These are phyloP conservation scores for Meloe dianella DNA, from an alignment of 2,888 invertebrate genomes.

Conservation along the genomic window DNA sequence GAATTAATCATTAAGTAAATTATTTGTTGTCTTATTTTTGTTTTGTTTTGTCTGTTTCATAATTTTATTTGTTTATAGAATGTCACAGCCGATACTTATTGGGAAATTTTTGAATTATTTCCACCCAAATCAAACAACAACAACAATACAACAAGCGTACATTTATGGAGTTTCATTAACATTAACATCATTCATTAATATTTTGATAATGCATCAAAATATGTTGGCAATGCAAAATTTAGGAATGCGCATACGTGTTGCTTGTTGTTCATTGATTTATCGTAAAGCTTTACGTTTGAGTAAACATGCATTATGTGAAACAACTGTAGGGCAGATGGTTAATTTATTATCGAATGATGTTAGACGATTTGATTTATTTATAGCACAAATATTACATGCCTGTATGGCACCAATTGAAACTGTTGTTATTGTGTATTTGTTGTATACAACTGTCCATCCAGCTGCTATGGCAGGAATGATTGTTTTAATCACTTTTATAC, in stretches of 20 bases:
- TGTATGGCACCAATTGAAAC: constrained; percentile 78
- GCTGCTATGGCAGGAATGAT: constrained; percentile 59
- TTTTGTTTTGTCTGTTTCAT: no score
- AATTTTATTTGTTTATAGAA: constrained; percentile 33
- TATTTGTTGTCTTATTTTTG: no score
- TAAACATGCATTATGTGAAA: constrained; percentile 81
- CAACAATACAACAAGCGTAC: constrained; percentile 43
- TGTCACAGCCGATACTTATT: constrained; percentile 45
- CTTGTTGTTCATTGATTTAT: constrained; percentile 82
- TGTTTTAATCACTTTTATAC: constrained; percentile 58
- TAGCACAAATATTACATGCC: constrained; percentile 66
- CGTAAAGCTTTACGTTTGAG: constrained; percentile 73
- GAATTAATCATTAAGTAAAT: constrained; percentile 48
- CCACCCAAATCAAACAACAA: constrained; percentile 41
- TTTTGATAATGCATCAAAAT: not conserved
- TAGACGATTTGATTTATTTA: constrained; percentile 77
- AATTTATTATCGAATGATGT: constrained; percentile 79
- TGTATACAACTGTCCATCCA: constrained; percentile 64
- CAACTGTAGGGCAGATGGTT: constrained; percentile 67
- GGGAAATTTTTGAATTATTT: constrained; percentile 46
- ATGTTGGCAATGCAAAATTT: not conserved
- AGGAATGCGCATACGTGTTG: constrained; percentile 67
- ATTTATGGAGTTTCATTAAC: not conserved
- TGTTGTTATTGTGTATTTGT: constrained; percentile 70
- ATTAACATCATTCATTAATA: not conserved